A percentile compares a stretch with the other conserved stretches of the same genome.
Conservation (phyloP, 2,113 vertebrate genomes). For the Rhinolophus ferrumequinum region DNA sequence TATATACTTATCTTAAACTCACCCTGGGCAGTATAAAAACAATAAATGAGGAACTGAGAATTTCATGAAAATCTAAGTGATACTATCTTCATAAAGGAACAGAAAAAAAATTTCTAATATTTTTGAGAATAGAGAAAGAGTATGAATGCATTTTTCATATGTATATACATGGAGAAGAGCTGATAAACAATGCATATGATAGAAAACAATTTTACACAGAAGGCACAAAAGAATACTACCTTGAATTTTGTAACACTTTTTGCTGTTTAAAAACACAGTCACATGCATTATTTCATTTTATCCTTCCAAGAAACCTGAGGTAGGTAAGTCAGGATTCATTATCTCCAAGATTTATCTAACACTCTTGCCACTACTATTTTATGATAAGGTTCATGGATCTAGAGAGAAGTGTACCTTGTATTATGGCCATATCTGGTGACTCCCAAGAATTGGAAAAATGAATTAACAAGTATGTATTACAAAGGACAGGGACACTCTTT, state of each 20-base stretch:
- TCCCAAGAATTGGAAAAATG: conserved; percentile 28
- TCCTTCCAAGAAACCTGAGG: conserved; percentile 59
- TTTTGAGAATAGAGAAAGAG: background rate
- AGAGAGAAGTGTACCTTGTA: conserved; percentile 37
- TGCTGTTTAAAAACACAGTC: conserved; percentile 48
- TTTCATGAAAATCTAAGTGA: conserved; percentile 41
- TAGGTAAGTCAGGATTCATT: conserved; percentile 56
- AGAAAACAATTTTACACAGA: conserved; percentile 7
- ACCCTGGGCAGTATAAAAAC: background rate
- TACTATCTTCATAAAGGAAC: conserved; percentile 17
- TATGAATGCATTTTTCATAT: background rate
- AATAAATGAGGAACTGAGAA: conserved; percentile 47
- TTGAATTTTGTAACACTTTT: conserved; percentile 35
- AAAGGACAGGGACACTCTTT: background rate
- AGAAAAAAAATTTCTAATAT: background rate
- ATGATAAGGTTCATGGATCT: conserved; percentile 31
- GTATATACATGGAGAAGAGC: background rate
- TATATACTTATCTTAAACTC: background rate
- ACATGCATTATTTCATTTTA: conserved; percentile 64
- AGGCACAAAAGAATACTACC: background rate
- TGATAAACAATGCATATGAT: background rate
- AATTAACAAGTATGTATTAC: background rate
- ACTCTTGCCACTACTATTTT: conserved; percentile 34
- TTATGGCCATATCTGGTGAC: background rate
- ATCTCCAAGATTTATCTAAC: conserved; percentile 57